A percentile compares a stretch with the other conserved stretches of the same genome.
Conservation (phyloP, 2,888 invertebrate species). For the Apodemia mormo region DNA sequence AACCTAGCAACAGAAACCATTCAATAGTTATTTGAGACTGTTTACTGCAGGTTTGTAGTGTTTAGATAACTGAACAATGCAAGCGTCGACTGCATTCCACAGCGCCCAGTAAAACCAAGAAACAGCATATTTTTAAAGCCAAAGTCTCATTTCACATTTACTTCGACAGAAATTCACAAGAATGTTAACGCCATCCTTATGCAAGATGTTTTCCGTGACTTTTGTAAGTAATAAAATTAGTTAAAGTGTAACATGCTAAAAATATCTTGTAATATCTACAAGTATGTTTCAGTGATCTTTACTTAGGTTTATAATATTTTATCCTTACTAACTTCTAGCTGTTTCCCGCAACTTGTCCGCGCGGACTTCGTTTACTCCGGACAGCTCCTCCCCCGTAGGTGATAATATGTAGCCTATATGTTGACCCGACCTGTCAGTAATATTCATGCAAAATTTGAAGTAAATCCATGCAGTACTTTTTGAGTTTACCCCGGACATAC, state of each 20-base stretch:
- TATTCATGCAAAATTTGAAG: too few species aligned
- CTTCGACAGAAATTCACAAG: background rate
- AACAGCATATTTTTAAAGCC: slow-evolving; percentile 62
- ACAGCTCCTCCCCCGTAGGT: too few species aligned
- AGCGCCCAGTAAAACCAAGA: slow-evolving; percentile 49
- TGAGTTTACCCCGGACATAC: too few species aligned
- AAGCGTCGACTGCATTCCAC: slow-evolving; percentile 58
- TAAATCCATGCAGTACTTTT: too few species aligned
- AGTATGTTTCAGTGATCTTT: too few species aligned
- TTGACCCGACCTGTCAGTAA: too few species aligned
- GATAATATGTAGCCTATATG: too few species aligned
- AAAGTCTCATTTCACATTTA: slow-evolving; percentile 29
- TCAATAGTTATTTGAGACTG: slow-evolving; percentile 38
- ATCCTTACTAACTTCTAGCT: too few species aligned
- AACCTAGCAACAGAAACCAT: slow-evolving; percentile 26
- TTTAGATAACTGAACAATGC: slow-evolving; percentile 68
- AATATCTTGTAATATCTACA: too few species aligned
- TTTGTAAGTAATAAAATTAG: background rate
- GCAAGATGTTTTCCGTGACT: background rate
- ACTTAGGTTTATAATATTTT: too few species aligned
- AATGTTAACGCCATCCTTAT: slow-evolving; percentile 1
- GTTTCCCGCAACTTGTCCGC: too few species aligned
- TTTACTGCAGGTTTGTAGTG: slow-evolving; percentile 45
- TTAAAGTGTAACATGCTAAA: background rate
- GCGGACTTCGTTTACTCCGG: too few species aligned